phyloP scores from a whole-genome alignment of 2,888 invertebrate genomes.

The Chymomyza procnemis region DNA sequence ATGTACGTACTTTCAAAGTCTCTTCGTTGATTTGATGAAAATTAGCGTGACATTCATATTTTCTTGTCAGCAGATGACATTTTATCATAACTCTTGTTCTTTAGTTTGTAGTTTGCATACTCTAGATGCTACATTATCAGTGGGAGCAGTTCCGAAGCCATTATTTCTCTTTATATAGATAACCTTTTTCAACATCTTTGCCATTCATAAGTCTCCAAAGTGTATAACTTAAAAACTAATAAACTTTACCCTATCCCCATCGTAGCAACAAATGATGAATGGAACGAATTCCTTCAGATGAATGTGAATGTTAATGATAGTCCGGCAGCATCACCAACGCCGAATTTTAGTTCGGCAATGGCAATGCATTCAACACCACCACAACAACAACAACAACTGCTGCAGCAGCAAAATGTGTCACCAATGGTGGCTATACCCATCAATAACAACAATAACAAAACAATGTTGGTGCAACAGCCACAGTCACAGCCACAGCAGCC shows the following conservation, averaged over 20 bases:
- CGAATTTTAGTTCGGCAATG: slow-evolving; percentile 41
- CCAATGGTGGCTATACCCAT: slow-evolving; percentile 76
- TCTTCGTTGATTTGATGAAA: too few relatives aligned
- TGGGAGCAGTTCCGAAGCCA: too few relatives aligned
- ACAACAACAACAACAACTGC: slow-evolving; percentile 51
- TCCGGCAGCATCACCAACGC: slow-evolving; percentile 48
- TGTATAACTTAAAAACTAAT: slow-evolving; percentile 6
- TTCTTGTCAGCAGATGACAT: too few relatives aligned
- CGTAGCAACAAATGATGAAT: slow-evolving; percentile 76
- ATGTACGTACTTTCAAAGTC: too few relatives aligned
- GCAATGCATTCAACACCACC: slow-evolving; percentile 49
- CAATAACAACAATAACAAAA: slow-evolving; percentile 72
- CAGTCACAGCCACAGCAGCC: slow-evolving; percentile 36
- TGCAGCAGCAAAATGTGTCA: slow-evolving; percentile 72
- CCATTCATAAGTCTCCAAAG: slow-evolving; percentile 8
- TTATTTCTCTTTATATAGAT: background rate
- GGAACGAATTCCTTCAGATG: slow-evolving; percentile 76
- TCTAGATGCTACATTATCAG: too few relatives aligned
- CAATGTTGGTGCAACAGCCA: slow-evolving; percentile 63
- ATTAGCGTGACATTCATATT: too few relatives aligned
- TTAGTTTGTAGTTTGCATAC: too few relatives aligned
- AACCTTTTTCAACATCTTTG: slow-evolving; percentile 14
- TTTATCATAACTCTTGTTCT: too few relatives aligned
- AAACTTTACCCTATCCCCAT: background rate
- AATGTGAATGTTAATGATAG: slow-evolving; percentile 68